These are phyloP conservation scores for Heliornis fulica DNA, from an alignment of 2,113 vertebrate genomes.

Conservation along the genomic window DNA sequence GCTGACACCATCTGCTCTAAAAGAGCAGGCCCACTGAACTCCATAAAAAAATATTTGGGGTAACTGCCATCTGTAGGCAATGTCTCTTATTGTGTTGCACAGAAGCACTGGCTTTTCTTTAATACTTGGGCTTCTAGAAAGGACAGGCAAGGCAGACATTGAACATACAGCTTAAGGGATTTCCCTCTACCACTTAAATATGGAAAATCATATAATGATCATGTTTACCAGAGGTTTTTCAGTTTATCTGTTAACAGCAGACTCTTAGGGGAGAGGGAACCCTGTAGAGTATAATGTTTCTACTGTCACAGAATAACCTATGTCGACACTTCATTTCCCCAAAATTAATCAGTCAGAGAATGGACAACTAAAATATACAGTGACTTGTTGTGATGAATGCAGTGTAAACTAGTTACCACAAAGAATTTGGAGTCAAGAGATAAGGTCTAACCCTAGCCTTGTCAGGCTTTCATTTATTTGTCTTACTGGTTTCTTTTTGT, in stretches of 20 bases:
- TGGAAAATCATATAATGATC: neutral
- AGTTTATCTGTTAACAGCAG: neutral
- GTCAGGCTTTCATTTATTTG: neutral
- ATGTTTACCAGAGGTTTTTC: neutral
- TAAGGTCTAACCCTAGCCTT: neutral
- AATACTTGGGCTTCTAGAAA: neutral
- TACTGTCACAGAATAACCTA: neutral
- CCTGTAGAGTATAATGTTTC: neutral
- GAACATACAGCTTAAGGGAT: neutral
- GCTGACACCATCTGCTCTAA: neutral
- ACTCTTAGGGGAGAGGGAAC: neutral
- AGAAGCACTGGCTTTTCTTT: neutral
- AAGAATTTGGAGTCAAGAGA: neutral
- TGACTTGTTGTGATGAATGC: neutral
- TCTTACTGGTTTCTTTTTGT: neutral
- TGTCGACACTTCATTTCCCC: neutral
- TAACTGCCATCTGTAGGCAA: neutral
- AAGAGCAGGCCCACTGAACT: neutral
- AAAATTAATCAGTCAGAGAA: neutral
- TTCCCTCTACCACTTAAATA: neutral
- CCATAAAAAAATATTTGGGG: neutral
- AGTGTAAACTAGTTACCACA: neutral
- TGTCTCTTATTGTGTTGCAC: neutral
- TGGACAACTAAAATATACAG: neutral
- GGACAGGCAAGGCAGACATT: neutral